These are phyloP conservation scores for Lytechinus pictus DNA, from an alignment of 35 echinoderm and acorn worm species.

Conservation along the genomic window DNA sequence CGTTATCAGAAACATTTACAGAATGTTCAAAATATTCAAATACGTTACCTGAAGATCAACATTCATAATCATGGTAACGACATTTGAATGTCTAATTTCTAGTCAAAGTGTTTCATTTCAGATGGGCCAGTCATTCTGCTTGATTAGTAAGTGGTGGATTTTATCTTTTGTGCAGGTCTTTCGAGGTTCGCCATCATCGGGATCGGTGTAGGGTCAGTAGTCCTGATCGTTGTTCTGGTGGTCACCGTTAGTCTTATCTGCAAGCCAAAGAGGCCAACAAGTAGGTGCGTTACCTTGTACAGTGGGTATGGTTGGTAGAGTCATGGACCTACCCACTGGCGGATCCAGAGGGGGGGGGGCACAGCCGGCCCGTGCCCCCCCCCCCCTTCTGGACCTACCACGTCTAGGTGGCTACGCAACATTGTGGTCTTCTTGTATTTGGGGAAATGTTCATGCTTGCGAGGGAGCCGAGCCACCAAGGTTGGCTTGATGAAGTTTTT, in stretches of 20 bases:
- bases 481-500: too few species aligned
- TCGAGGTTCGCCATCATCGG: background rate
- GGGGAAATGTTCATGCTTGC: too few species aligned
- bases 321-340: too few species aligned
- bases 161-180: background rate
- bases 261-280: background rate
- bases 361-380: too few species aligned
- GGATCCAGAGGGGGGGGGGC: too few species aligned
- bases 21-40: background rate
- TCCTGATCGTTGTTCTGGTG: background rate
- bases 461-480: too few species aligned
- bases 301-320: too few species aligned
- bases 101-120: background rate
- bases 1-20: background rate
- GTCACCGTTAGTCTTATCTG: background rate
- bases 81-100: background rate
- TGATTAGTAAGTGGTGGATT: background rate
- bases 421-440: too few species aligned
- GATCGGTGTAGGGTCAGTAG: background rate
- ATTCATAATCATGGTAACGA: background rate
- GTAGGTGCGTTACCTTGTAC: background rate
- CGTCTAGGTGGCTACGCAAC: too few species aligned
- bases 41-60: background rate
- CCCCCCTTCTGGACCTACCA: too few species aligned
- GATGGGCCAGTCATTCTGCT: too few species aligned